Evolutionary conservation across 1,140 invertebrate genomes (phyloP).

Genomic region (Thalassaphorura encarpata): DNA sequence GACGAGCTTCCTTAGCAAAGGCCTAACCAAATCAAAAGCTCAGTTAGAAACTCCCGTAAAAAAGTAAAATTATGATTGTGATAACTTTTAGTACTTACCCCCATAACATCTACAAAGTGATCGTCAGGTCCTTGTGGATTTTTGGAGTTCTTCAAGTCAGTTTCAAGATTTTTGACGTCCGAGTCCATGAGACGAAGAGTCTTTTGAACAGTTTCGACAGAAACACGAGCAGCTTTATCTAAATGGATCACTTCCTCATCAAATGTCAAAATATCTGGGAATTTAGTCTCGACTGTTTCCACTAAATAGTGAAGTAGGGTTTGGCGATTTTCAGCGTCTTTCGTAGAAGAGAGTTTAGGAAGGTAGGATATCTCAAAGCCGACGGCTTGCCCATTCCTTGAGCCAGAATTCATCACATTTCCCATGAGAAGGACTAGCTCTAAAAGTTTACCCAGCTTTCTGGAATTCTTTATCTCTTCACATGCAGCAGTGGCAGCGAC

Average conservation of each 20-base stretch:
- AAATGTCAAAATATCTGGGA: conserved; percentile 73
- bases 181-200: conserved; percentile 74
- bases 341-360: conserved; percentile 88
- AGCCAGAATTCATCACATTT: conserved; percentile 92
- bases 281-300: conserved; percentile 75
- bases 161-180: conserved; percentile 73
- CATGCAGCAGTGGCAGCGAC: conserved; percentile 90
- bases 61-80: conserved; percentile 5
- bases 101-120: conserved; percentile 72
- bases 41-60: background rate
- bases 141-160: conserved; percentile 71
- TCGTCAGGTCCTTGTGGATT: conserved; percentile 67
- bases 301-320: conserved; percentile 89
- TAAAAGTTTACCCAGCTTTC: conserved; percentile 80
- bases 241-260: conserved; percentile 78
- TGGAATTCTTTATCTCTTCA: conserved; percentile 82
- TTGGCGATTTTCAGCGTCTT: conserved; percentile 83
- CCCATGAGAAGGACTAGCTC: conserved; percentile 82
- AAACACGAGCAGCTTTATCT: conserved; percentile 69
- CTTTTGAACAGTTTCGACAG: conserved; percentile 74
- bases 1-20: conserved; percentile 67
- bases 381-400: conserved; percentile 81
- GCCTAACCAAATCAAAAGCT: conserved; percentile 37
- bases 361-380: conserved; percentile 96
- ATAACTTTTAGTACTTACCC: conserved; percentile 55